A percentile compares a stretch with the other conserved stretches of the same genome.
phyloP scores from a whole-genome alignment of 2,113 vertebrate species.

The Cebus imitator region DNA sequence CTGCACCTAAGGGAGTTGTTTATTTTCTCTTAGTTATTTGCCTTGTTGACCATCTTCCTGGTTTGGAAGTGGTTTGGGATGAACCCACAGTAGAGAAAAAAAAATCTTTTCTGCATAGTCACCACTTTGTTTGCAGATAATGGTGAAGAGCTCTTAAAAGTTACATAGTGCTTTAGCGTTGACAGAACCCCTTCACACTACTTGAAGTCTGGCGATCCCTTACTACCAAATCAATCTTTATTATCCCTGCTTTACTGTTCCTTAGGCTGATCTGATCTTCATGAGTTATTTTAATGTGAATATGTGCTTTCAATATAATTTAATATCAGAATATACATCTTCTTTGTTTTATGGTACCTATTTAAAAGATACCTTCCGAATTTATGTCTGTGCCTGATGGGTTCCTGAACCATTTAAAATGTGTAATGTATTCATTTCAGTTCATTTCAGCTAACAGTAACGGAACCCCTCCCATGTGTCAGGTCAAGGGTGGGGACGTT shows the following conservation, averaged over 20 bases:
- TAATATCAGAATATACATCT: neutral
- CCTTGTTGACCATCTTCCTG: neutral
- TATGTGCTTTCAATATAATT: constrained; percentile 8
- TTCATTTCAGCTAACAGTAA: neutral
- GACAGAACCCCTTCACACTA: neutral
- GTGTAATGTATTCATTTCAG: neutral
- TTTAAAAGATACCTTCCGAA: constrained; percentile 24
- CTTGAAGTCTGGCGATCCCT: neutral
- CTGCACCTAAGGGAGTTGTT: neutral
- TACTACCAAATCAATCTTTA: neutral
- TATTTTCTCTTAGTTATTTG: neutral
- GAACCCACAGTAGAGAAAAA: neutral
- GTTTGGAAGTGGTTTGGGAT: neutral
- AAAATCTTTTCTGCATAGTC: neutral
- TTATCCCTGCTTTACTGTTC: neutral
- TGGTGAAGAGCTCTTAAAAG: neutral
- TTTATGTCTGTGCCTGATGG: neutral
- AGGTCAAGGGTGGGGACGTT: neutral
- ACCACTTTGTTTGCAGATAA: neutral
- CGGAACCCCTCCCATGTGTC: neutral
- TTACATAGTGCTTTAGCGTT: neutral
- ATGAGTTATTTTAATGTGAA: constrained; percentile 44
- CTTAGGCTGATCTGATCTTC: neutral
- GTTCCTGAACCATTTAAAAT: neutral
- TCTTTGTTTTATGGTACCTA: neutral